Conservation (phyloP, 2,113 vertebrate genomes). For the Mionectes macconnelli region DNA sequence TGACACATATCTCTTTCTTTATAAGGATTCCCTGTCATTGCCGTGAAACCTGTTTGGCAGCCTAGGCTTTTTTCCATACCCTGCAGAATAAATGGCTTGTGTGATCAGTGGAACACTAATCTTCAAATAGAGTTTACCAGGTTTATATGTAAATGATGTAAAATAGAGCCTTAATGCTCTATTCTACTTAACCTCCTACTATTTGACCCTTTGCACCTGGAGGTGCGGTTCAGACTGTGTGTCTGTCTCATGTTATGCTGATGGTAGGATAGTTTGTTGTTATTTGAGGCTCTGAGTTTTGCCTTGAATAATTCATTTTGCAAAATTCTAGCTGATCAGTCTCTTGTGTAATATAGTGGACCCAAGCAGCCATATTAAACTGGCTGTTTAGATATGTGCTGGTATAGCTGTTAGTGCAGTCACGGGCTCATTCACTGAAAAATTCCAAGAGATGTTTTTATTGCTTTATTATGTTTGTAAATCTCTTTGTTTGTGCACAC, state of each 20-base stretch:
- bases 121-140: not conserved
- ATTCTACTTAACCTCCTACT: no score
- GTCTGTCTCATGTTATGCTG: not conserved
- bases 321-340: slow-evolving; percentile 38
- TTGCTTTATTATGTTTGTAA: slow-evolving; percentile 55
- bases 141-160: not conserved
- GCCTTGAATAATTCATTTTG: slow-evolving; percentile 13
- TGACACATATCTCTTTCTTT: not conserved
- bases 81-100: not conserved
- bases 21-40: not conserved
- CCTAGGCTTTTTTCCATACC: not conserved
- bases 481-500: slow-evolving; percentile 39
- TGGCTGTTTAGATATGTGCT: not conserved
- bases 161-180: not conserved
- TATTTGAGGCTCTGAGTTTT: slow-evolving; percentile 1
- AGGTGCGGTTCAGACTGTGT: not conserved
- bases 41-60: slow-evolving; percentile 1
- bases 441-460: slow-evolving; percentile 44
- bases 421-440: slow-evolving; percentile 3
- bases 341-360: slow-evolving; percentile 53
- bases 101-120: not conserved
- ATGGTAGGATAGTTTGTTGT: not conserved
- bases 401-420: not conserved
- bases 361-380: slow-evolving; percentile 45
- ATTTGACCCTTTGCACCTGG: not conserved